Percentiles rank a stretch among this genome's conserved stretches.
These are phyloP conservation scores for Enteromius afrohamiltoni DNA, from an alignment of 2,797 vertebrate species.

Conservation along the genomic window DNA sequence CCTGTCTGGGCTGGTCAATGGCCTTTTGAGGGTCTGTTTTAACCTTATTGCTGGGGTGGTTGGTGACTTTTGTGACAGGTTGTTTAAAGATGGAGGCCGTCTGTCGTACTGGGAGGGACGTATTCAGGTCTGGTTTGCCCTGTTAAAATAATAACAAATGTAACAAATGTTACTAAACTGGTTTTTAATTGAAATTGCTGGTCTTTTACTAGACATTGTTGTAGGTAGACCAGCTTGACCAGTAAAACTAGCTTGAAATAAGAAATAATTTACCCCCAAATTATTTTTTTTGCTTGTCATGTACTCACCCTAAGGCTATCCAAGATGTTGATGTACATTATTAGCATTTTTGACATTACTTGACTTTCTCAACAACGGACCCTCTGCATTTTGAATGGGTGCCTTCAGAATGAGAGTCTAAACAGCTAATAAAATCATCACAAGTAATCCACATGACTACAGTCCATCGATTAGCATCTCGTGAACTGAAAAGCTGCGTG, in stretches of 20 bases:
- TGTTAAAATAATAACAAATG: constrained; percentile 66
- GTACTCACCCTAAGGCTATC: not conserved
- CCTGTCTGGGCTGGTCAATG: constrained; percentile 96
- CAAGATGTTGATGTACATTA: not conserved
- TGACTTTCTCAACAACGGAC: not conserved
- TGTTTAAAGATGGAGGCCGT: constrained; percentile 99
- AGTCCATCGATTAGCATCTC: not conserved
- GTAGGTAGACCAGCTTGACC: not conserved
- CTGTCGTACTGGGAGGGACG: constrained; percentile 94
- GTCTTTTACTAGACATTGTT: not conserved
- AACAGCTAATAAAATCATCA: not conserved
- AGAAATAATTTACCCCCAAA: not conserved
- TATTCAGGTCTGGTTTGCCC: constrained; percentile 97
- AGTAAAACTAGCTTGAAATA: not conserved
- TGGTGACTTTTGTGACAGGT: constrained; percentile 97
- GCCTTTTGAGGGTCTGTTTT: constrained; percentile 99
- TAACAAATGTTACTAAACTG: not conserved
- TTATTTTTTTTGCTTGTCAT: not conserved
- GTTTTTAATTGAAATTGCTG: not conserved
- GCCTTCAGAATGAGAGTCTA: not conserved
- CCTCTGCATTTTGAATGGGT: not conserved
- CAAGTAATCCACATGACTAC: not conserved
- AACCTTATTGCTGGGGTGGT: constrained; percentile 98
- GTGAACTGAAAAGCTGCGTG: not conserved
- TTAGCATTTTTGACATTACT: not conserved